These are phyloP conservation scores for Busseola fusca DNA, from an alignment of 2,888 invertebrate genomes.

Conservation along the genomic window DNA sequence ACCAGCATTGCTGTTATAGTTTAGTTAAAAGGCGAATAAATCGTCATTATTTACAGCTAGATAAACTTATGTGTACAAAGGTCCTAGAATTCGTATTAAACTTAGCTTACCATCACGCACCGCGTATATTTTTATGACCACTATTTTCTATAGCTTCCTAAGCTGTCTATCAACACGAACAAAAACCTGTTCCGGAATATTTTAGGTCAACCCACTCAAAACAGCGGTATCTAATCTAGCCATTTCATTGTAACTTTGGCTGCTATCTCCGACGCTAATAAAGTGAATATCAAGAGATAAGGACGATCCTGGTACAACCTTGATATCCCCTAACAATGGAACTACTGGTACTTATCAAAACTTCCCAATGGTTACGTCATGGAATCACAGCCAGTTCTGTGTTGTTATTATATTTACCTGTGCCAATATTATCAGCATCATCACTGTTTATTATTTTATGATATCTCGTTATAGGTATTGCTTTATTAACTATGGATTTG, in stretches of 20 bases:
- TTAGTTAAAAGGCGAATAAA: background rate
- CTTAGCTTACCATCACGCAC: background rate
- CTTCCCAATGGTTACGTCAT: background rate
- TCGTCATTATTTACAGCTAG: background rate
- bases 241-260: conserved; percentile 28
- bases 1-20: background rate
- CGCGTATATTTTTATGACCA: too few relatives aligned
- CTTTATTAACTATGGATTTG: background rate
- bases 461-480: background rate
- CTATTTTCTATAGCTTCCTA: background rate
- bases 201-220: conserved; percentile 31
- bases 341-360: conserved; percentile 18
- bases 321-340: conserved; percentile 15
- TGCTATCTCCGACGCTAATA: conserved; percentile 38
- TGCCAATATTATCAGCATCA: too few relatives aligned
- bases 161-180: background rate
- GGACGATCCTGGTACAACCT: conserved; percentile 20
- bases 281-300: conserved; percentile 42
- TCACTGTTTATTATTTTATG: background rate
- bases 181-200: conserved; percentile 22
- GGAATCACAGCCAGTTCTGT: background rate
- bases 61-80: too few relatives aligned
- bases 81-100: background rate
- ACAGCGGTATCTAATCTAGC: conserved; percentile 37
- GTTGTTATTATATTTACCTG: background rate